Percentiles rank a stretch among this genome's conserved stretches.
Conservation (phyloP, 2,888 invertebrate genomes). For the Rotaria socialis region DNA sequence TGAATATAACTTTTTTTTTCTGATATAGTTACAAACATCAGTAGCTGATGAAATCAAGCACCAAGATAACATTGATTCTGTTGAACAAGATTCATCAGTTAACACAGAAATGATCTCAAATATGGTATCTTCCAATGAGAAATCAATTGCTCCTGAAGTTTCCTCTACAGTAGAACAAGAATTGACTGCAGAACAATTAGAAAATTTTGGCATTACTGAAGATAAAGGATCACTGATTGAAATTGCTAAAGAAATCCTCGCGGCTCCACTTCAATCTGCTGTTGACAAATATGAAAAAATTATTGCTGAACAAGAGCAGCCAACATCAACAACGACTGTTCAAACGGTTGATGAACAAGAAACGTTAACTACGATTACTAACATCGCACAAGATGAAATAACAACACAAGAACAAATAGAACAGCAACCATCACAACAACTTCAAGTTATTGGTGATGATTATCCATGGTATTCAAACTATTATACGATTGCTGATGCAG, state of each 20-base stretch:
- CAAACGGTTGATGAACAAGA: neutral
- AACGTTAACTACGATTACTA: neutral
- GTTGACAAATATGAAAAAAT: neutral
- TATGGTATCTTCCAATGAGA: neutral
- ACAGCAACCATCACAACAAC: neutral
- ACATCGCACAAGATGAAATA: neutral
- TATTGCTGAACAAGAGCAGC: neutral
- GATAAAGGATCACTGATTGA: neutral
- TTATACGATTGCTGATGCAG: neutral
- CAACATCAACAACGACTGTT: neutral
- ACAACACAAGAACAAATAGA: neutral
- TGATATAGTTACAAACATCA: neutral
- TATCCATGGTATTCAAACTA: slow-evolving; percentile 22
- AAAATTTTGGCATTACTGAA: neutral
- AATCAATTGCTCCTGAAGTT: neutral
- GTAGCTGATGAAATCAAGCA: neutral
- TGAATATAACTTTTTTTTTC: neutral
- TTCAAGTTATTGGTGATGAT: neutral
- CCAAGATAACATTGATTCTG: neutral
- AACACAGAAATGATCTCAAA: neutral
- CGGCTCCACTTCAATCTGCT: neutral
- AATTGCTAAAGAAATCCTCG: neutral
- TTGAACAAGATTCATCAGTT: neutral
- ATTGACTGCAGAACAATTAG: no score
- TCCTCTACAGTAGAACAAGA: neutral